Conservation (phyloP, 2,113 vertebrate genomes). For the Oreochromis niloticus region DNA sequence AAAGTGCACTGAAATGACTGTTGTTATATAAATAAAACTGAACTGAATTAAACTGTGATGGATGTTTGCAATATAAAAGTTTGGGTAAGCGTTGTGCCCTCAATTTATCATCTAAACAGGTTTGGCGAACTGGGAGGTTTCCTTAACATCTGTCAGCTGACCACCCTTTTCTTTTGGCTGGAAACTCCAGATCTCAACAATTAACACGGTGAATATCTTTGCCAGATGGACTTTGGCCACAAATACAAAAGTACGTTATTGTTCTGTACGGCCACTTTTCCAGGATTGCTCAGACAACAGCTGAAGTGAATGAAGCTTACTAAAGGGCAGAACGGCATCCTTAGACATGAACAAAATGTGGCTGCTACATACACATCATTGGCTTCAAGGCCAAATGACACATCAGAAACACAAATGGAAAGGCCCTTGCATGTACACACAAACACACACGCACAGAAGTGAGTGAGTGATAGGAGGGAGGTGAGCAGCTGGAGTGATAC, state of each 20-base stretch:
- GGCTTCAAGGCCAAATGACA: constrained; percentile 11
- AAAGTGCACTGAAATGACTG: not conserved
- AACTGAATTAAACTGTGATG: not conserved
- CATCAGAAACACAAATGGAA: not conserved
- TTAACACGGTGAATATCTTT: not conserved
- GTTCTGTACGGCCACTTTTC: not conserved
- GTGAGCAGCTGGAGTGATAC: constrained; percentile 37
- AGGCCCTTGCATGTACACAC: not conserved
- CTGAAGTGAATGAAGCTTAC: not conserved
- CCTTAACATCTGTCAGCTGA: not conserved
- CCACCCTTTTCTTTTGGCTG: fast-evolving
- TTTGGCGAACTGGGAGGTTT: not conserved
- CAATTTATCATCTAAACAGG: not conserved
- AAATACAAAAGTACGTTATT: not conserved
- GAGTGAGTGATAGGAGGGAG: not conserved
- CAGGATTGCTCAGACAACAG: not conserved
- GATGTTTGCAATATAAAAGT: not conserved
- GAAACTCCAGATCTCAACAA: not conserved
- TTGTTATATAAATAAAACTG: not conserved
- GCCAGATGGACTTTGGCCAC: not conserved
- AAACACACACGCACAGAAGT: not conserved
- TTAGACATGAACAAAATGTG: not conserved
- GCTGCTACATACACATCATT: not conserved
- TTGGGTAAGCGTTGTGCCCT: not conserved
- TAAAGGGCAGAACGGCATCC: not conserved